Evolutionary conservation across 1,140 invertebrate species (phyloP).

Genomic region (Fopius arisanus): DNA sequence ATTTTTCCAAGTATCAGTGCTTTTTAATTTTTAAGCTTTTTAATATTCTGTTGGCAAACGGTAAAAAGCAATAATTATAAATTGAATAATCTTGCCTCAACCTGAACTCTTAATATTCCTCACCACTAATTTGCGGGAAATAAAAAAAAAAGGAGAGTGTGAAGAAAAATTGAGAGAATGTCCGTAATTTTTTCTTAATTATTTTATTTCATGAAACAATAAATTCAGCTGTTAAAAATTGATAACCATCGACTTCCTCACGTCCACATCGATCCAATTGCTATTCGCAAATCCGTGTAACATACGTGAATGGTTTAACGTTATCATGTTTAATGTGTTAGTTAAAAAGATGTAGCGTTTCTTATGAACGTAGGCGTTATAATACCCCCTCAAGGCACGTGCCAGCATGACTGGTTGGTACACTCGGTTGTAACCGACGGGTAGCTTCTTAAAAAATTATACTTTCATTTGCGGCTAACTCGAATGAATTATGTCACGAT

Average conservation of each 20-base stretch:
- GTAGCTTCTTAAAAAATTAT: slow-evolving; percentile 42
- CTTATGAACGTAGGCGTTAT: slow-evolving; percentile 57
- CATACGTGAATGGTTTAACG: slow-evolving; percentile 25
- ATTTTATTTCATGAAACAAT: not conserved
- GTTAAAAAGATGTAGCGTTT: slow-evolving; percentile 22
- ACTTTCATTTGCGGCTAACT: slow-evolving; percentile 41
- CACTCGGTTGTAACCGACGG: slow-evolving; percentile 13
- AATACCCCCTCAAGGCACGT: slow-evolving; percentile 46
- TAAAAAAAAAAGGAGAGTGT: too few relatives aligned
- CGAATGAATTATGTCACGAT: slow-evolving; percentile 36
- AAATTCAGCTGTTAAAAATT: slow-evolving; percentile 37
- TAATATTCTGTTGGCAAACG: too few relatives aligned
- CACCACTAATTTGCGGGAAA: too few relatives aligned
- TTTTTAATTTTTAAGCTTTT: too few relatives aligned
- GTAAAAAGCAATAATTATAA: too few relatives aligned
- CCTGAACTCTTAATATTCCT: too few relatives aligned
- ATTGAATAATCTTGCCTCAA: too few relatives aligned
- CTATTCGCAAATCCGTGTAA: slow-evolving; percentile 57
- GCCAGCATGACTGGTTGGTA: slow-evolving; percentile 39
- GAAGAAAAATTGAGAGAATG: too few relatives aligned
- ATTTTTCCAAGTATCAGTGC: too few relatives aligned
- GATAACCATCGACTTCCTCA: slow-evolving; percentile 56
- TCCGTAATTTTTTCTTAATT: not conserved
- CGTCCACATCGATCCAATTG: slow-evolving; percentile 55
- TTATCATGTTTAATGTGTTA: slow-evolving; percentile 8